Base-by-base conservation (phyloP, 2,888 invertebrate genomes). In the Sphecodes monilicornis region DNA sequence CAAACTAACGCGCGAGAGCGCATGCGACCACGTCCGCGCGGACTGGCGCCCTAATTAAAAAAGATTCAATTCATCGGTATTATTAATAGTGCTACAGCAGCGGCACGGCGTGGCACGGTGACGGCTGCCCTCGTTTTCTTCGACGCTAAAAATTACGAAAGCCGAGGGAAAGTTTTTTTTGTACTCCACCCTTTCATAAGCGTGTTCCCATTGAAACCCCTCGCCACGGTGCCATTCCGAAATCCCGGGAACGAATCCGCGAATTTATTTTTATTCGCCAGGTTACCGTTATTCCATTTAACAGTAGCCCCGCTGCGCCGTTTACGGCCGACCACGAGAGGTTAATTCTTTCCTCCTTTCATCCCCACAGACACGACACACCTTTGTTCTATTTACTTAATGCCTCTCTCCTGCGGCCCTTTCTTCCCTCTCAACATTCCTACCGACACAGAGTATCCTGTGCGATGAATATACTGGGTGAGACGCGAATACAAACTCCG, bases 21-120 rank as follows among this genome's bases (percentile, higher is more conserved):
- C 75, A 76, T 4, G 13, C 57, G 46, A 39, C 39, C 5, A 11
- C 11, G 68, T 68, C 70, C 68, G 54, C 46, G 39, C 39, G 68
- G 50, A 83, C 77, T 75, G 66, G 69, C 64, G 76, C n/a, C 76
- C 86, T 89, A 90, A 90, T 90, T 90, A 86, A 86, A 90, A 88
- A 88, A 83, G 85, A 90, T 82, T 78, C 76, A 87, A 89, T 88
- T 87, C 86, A 73, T 80, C 82, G 77, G 86, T 87, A 85, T 86
- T 88, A 88, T 90, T 89, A 90, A 81, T 86, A 88, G 83, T 82
- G 85, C 86, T 90, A 76, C 80, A 32, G 26, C 32, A 50, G 5
- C 8, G n/a, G 41, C n/a, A 8, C 26, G 2, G 26, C 78, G 4
- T 8, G n/a, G 16, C 6, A 8, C 26, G 6, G 26, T 76, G n/a